Conservation (phyloP, 2,888 invertebrate genomes). For the Athalia rosae region DNA sequence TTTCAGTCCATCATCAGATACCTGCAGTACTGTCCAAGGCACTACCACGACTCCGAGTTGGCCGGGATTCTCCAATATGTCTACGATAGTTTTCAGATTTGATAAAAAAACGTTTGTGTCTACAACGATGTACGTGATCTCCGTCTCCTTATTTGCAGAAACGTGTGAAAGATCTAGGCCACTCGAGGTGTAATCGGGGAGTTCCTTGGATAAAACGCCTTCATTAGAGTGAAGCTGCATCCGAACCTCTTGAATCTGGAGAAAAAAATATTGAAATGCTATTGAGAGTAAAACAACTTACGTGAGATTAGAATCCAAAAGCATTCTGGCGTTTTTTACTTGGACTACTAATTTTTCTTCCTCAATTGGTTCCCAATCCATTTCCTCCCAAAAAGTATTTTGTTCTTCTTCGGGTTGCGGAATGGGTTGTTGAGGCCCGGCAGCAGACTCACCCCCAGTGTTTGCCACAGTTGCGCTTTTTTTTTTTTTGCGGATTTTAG, state of each 20-base stretch:
- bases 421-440: no score
- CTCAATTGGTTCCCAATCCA: slow-evolving; percentile 72
- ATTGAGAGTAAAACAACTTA: not conserved
- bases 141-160: slow-evolving; percentile 6
- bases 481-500: no score
- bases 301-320: no score
- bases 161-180: slow-evolving; percentile 54
- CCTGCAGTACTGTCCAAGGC: slow-evolving; percentile 68
- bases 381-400: slow-evolving; percentile 63
- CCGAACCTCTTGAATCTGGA: slow-evolving; percentile 64
- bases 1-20: not conserved
- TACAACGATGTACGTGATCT: slow-evolving; percentile 66
- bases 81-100: slow-evolving; percentile 63
- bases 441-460: not conserved
- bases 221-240: slow-evolving; percentile 56
- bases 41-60: slow-evolving; percentile 64
- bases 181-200: slow-evolving; percentile 53
- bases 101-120: slow-evolving; percentile 73
- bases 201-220: slow-evolving; percentile 10
- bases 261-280: slow-evolving; percentile 11
- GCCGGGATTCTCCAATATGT: slow-evolving; percentile 61
- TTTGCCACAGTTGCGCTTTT: not conserved
- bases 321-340: slow-evolving; percentile 51
- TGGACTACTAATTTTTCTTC: slow-evolving; percentile 67
- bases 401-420: not conserved